Percentiles rank a stretch among this genome's conserved stretches.
Evolutionary conservation across 2,797 vertebrate genomes (phyloP).

Genomic region (Luscinia megarhynchos): DNA sequence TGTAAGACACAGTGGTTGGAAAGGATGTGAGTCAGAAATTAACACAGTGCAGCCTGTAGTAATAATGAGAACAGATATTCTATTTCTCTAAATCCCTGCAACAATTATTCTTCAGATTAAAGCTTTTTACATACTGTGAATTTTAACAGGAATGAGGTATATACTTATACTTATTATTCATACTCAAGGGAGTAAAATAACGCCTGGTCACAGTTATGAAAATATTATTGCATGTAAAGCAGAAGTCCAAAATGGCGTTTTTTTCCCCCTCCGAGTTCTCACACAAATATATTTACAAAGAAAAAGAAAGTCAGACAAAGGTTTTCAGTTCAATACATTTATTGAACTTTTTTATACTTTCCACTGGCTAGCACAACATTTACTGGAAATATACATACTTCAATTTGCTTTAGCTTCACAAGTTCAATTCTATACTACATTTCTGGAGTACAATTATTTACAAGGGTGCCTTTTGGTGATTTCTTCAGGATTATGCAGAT

Average conservation of each 20-base stretch:
- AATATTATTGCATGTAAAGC: conserved; percentile 13
- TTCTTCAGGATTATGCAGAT: conserved; percentile 35
- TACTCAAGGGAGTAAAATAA: conserved; percentile 17
- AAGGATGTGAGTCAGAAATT: not conserved
- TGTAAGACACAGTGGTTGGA: not conserved
- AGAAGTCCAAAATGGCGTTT: not conserved
- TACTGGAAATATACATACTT: not conserved
- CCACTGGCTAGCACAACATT: not conserved
- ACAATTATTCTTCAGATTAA: not conserved
- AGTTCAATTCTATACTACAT: not conserved
- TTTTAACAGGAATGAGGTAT: conserved; percentile 27
- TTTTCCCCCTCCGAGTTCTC: not conserved
- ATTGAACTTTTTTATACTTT: not conserved
- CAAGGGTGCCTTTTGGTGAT: not conserved
- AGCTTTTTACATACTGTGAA: not conserved
- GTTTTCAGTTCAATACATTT: not conserved
- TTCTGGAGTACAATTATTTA: conserved; percentile 14
- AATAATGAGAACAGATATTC: not conserved
- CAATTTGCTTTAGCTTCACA: conserved; percentile 7
- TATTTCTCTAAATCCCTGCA: not conserved
- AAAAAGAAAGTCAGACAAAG: not conserved
- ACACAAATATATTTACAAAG: not conserved
- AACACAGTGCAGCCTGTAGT: not conserved
- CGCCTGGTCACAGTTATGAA: not conserved
- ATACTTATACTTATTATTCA: not conserved